Percentiles rank a stretch among this genome's conserved stretches.
These are phyloP conservation scores for Tetranychus piercei DNA, from an alignment of 2,888 invertebrate genomes.

Conservation along the genomic window DNA sequence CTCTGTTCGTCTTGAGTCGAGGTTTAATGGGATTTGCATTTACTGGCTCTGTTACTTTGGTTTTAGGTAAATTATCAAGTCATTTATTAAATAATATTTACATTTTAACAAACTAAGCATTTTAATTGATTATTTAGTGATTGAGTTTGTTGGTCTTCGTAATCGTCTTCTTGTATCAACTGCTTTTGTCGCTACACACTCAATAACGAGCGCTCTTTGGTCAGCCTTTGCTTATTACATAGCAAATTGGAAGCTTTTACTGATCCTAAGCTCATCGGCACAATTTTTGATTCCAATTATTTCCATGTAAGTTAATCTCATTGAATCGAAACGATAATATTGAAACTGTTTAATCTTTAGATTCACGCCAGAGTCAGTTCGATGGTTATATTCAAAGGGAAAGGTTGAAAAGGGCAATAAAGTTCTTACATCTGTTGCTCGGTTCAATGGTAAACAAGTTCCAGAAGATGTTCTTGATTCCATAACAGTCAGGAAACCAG, in stretches of 20 bases:
- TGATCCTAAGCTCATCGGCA: neutral
- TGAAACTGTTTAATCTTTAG: neutral
- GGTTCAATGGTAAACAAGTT: conserved; percentile 2
- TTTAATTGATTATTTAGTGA: neutral
- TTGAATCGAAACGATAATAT: neutral
- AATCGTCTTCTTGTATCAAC: conserved; percentile 1
- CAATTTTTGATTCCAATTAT: neutral
- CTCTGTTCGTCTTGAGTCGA: neutral
- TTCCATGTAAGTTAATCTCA: neutral
- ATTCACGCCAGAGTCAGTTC: conserved; percentile 2
- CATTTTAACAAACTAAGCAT: neutral
- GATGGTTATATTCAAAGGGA: conserved; percentile 8
- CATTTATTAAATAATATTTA: neutral
- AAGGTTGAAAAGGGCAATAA: neutral
- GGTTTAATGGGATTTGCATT: conserved; percentile 8
- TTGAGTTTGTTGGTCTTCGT: conserved; percentile 6
- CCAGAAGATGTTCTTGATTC: neutral
- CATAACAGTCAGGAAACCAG: neutral
- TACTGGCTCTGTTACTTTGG: conserved; percentile 5
- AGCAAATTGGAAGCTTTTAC: neutral
- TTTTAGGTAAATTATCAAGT: neutral
- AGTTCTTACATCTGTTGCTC: neutral
- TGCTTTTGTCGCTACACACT: neutral
- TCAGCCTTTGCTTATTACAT: conserved; percentile 3
- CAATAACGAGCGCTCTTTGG: neutral